These are phyloP conservation scores for Graphium colonna DNA, from an alignment of 2,888 invertebrate species.

Conservation along the genomic window DNA sequence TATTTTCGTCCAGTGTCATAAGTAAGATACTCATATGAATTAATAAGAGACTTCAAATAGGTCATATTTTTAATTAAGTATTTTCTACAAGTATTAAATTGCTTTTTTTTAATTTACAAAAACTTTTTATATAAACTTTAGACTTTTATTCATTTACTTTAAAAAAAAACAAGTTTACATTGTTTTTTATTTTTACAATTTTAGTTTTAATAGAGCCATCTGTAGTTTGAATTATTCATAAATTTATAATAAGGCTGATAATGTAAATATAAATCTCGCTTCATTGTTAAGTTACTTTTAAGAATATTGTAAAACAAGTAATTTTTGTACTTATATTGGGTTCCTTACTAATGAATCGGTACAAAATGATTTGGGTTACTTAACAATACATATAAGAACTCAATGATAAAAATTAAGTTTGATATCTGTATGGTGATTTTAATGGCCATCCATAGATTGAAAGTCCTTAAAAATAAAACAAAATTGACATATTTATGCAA, in stretches of 20 bases:
- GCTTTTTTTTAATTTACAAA: conserved; percentile 1
- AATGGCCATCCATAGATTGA: no score
- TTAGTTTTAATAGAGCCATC: neutral
- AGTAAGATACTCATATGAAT: conserved; percentile 8
- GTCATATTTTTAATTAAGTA: neutral
- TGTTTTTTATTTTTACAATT: no score
- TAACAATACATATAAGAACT: no score
- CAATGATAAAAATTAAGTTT: no score
- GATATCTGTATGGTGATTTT: no score
- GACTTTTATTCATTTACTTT: no score
- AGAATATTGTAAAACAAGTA: conserved; percentile 13
- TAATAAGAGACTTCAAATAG: neutral
- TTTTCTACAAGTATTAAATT: conserved; percentile 9
- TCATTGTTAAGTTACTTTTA: conserved; percentile 24
- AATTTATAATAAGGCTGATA: conserved; percentile 61
- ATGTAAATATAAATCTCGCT: conserved; percentile 55
- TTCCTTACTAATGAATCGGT: conserved; percentile 2
- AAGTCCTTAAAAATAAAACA: conserved; percentile 12
- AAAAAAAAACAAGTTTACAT: no score
- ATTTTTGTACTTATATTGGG: neutral
- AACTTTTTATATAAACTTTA: no score
- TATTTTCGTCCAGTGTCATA: conserved; percentile 5
- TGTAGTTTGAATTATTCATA: neutral
- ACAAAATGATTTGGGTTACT: conserved; percentile 10
- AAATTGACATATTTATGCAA: conserved; percentile 21